phyloP scores from a whole-genome alignment of 2,113 vertebrate genomes.

The Myotis yumanensis region DNA sequence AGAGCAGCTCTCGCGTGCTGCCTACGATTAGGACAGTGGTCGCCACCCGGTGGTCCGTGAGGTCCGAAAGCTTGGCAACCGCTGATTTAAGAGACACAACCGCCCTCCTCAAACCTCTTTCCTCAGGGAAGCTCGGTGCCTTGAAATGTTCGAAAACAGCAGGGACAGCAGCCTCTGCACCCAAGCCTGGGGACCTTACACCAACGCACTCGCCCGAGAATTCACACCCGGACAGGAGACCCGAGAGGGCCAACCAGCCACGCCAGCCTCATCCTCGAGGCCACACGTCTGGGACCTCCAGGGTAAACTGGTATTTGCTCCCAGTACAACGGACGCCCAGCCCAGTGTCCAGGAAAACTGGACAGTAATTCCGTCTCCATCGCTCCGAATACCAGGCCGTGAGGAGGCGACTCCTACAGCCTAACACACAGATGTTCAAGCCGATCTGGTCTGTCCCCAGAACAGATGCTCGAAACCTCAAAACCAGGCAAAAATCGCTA shows the following conservation, averaged over 20 bases:
- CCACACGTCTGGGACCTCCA: not conserved
- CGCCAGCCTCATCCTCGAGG: not conserved
- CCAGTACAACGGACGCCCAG: not conserved
- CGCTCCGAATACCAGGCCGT: not conserved
- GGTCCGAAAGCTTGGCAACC: no score
- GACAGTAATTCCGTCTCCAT: not conserved
- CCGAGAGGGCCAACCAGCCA: not conserved
- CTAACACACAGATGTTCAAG: not conserved
- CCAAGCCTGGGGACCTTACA: not conserved
- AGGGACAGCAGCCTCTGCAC: not conserved
- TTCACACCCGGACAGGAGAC: not conserved
- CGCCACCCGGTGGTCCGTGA: no score
- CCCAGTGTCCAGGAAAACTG: not conserved
- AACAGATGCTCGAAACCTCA: not conserved
- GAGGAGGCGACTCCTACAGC: not conserved
- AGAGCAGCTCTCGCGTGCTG: not conserved
- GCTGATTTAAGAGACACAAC: not conserved
- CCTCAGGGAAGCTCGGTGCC: not conserved
- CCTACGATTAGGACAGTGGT: not conserved
- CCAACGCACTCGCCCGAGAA: not conserved
- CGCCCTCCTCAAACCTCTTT: not conserved
- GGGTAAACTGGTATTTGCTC: not conserved
- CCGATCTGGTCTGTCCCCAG: not conserved
- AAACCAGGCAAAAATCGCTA: conserved; percentile 47
- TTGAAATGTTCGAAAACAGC: not conserved